phyloP scores from a whole-genome alignment of 1,140 invertebrate species.

The Conopomorpha cramerella region DNA sequence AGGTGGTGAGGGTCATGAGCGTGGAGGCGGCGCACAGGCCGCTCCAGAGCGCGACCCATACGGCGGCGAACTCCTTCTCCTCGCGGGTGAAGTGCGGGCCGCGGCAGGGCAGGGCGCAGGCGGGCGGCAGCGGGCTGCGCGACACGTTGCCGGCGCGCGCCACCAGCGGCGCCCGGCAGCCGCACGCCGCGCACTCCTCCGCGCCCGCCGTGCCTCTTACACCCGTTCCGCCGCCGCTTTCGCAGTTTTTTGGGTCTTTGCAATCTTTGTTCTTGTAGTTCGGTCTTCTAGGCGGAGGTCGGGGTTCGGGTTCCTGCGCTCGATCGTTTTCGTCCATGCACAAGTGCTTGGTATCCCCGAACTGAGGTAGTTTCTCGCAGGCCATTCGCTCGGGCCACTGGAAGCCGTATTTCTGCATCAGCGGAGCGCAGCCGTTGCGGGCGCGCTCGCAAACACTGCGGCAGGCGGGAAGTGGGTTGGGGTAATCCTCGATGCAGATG shows the following conservation, averaged over 20 bases:
- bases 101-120: slow-evolving; percentile 92
- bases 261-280: slow-evolving; percentile 40
- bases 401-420: slow-evolving; percentile 97
- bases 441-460: slow-evolving; percentile 93
- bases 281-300: slow-evolving; percentile 46
- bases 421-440: slow-evolving; percentile 87
- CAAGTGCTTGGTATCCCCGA: slow-evolving; percentile 80
- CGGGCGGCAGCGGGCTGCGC: slow-evolving; percentile 74
- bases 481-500: slow-evolving; percentile 91
- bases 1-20: slow-evolving; percentile 88
- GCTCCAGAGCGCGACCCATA: slow-evolving; percentile 96
- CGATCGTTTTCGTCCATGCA: slow-evolving; percentile 84
- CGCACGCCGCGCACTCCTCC: slow-evolving; percentile 80
- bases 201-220: slow-evolving; percentile 59
- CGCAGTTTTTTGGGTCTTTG: slow-evolving; percentile 80
- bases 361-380: slow-evolving; percentile 86
- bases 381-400: slow-evolving; percentile 95
- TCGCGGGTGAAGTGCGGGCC: slow-evolving; percentile 86
- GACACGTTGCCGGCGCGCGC: slow-evolving; percentile 49
- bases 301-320: slow-evolving; percentile 33
- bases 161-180: slow-evolving; percentile 68
- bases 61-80: slow-evolving; percentile 86
- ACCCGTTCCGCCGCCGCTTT: slow-evolving; percentile 61
- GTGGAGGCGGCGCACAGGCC: slow-evolving; percentile 93
- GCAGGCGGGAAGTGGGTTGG: slow-evolving; percentile 89